Base-by-base conservation (phyloP, 1,140 invertebrate genomes). In the Coenobita brevimanus region DNA sequence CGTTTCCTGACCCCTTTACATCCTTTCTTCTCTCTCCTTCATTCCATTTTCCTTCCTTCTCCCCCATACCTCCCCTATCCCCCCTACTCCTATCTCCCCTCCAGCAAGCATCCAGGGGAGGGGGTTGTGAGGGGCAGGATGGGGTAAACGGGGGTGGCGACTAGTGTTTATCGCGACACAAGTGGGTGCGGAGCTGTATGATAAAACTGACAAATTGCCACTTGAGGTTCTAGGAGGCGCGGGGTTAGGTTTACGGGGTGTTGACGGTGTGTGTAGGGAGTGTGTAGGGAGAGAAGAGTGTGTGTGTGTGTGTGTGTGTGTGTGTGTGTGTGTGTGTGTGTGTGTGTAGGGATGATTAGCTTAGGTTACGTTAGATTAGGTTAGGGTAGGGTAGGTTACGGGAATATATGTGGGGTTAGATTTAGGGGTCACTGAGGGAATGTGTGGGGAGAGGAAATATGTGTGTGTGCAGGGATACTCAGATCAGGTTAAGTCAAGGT, bases 121-220 rank as follows among this genome's bases (percentile, higher is more conserved):
- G 17, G 62, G 64, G 64, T n/a, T 27, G 67, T 15, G 3, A 27
- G 54, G 0, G 54, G 33, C 24, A 3, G 27, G 54, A 33, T 10
- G 3, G 0, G 24, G 46, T 17, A 6, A 1, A 54, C 2, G 41
- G 43, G 67, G 81, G 43, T 82, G 81, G 38, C 67, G 33, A 33
- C 33, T 30, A 24, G 62, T 87, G 84, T 87, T 87, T 87, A 87
- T 87, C 84, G 41, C 50, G 54, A 54, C 41, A 79, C 84, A 87
- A 87, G 84, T 80, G 76, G 84, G 84, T 87, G 84, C 43, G 33
- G 84, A 87, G 75, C 17, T 71, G 62, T 54, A 46, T 79, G 76
- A 80, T 87, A 87, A 80, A 64, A 80, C 84, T 87, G 84, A 87
- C 84, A 87, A 87, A 87, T 87, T 87, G 84, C 84, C 84, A 71